phyloP scores from a whole-genome alignment of 1,140 invertebrate genomes.

The Bombus pascuorum region DNA sequence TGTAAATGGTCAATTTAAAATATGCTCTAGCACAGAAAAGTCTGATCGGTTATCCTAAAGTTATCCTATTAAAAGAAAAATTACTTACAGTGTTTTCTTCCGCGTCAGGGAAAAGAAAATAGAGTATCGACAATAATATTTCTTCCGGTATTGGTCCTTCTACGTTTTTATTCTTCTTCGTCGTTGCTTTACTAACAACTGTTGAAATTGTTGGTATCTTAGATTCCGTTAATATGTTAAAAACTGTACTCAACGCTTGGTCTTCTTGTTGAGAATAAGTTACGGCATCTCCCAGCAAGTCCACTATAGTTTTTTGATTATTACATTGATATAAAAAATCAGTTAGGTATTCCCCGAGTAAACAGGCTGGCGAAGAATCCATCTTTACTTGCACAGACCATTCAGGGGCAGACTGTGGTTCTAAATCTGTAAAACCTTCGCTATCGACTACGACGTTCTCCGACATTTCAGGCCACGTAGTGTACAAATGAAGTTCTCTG shows the following conservation, averaged over 20 bases:
- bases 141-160: conserved; percentile 90
- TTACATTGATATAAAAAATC: conserved; percentile 83
- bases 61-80: not conserved
- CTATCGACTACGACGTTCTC: conserved; percentile 95
- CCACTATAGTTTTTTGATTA: conserved; percentile 81
- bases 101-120: conserved; percentile 95
- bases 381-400: conserved; percentile 88
- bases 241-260: conserved; percentile 77
- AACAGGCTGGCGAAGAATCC: conserved; percentile 84
- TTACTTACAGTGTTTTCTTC: conserved; percentile 84
- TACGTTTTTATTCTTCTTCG: conserved; percentile 80
- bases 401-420: conserved; percentile 91
- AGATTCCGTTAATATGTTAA: conserved; percentile 84
- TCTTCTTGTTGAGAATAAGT: conserved; percentile 70
- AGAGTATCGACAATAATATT: conserved; percentile 89
- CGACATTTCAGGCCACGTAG: conserved; percentile 93
- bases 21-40: too few relatives aligned
- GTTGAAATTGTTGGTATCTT: conserved; percentile 84
- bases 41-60: not conserved
- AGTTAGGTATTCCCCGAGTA: conserved; percentile 86
- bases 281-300: conserved; percentile 84
- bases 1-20: not conserved
- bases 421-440: conserved; percentile 93
- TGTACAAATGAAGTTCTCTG: conserved; percentile 90
- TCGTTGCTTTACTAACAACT: conserved; percentile 79